phyloP scores from a whole-genome alignment of 2,888 invertebrate species.

The Drosophila mettleri region DNA sequence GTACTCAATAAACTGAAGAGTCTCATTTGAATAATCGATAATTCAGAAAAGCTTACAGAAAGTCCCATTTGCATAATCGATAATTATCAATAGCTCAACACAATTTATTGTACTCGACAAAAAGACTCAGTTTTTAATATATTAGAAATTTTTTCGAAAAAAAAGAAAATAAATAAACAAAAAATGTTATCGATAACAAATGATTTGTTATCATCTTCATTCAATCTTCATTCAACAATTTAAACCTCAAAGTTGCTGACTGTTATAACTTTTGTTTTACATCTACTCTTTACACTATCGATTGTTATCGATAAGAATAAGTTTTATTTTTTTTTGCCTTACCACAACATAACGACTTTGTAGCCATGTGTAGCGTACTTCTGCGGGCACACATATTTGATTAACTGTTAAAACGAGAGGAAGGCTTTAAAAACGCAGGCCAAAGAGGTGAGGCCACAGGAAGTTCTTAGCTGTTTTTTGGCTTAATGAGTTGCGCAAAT shows the following conservation, averaged over 20 bases:
- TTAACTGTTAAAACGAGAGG: not conserved
- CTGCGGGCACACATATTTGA: not conserved
- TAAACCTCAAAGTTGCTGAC: not conserved
- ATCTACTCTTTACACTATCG: not conserved
- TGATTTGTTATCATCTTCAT: no score
- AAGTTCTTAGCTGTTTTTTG: conserved; percentile 37
- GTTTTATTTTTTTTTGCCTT: not conserved
- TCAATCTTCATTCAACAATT: no score
- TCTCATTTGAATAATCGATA: not conserved
- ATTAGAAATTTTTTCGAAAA: not conserved
- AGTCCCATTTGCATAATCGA: no score
- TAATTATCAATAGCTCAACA: not conserved
- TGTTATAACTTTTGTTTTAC: not conserved
- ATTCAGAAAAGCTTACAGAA: no score
- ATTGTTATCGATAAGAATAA: conserved; percentile 1
- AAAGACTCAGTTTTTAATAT: not conserved
- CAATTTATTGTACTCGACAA: not conserved
- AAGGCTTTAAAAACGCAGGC: not conserved
- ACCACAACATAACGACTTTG: not conserved
- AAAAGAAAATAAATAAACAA: not conserved
- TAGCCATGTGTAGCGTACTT: not conserved
- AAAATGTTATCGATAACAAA: not conserved
- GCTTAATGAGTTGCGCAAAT: conserved; percentile 68
- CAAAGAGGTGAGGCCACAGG: not conserved
- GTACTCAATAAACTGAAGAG: no score